Evolutionary conservation across 1,140 invertebrate genomes (phyloP), one percentile per base, ranked within the genome.

Genomic region (Heliconius melpomene): DNA sequence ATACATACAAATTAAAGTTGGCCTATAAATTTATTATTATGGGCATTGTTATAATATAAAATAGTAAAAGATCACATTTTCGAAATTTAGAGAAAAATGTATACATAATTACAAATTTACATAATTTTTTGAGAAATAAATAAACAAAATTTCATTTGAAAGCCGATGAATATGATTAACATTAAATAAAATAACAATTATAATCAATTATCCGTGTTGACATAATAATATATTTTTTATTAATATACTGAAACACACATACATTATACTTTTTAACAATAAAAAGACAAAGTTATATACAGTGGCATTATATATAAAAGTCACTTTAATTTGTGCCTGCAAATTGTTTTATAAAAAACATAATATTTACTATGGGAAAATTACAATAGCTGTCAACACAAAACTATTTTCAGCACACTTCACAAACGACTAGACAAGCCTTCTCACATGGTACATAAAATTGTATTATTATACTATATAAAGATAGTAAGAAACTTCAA

Each of bases 241-340:
- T 46, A 46, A 23, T 23, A 57, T 57, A n/a, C 9, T 23, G n/a
- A 57, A 57, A 23, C 54, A 57, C n/a, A 57, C 54, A 23, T 57
- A 57, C 20, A n/a, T 57, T 20, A 20, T 7, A 57, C 8, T 3
- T 23, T 3, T 23, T 57, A 0, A 3, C 8, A 57, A 16, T 46
- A 46, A 57, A n/a, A 16, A 52, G 18, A 18, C n/a, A 57, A 2
- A 66, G 3, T 66, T 66, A 57, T 29, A 66, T 66, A 66, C 60
- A 57, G n/a, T 20, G 54, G 23, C 6, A 73, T 73, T 38, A 73
- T 29, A 74, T 40, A 74, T 16, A 50, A 50, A 29, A 46, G 23
- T 46, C 72, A 74, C 40, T 74, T 74, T 11, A 46, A 74, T 74
- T 40, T 46, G 50, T 74, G 50, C 38, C 38, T 74, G 7, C 18